phyloP scores from a whole-genome alignment of 2,113 vertebrate species.

The Gallinago media region DNA sequence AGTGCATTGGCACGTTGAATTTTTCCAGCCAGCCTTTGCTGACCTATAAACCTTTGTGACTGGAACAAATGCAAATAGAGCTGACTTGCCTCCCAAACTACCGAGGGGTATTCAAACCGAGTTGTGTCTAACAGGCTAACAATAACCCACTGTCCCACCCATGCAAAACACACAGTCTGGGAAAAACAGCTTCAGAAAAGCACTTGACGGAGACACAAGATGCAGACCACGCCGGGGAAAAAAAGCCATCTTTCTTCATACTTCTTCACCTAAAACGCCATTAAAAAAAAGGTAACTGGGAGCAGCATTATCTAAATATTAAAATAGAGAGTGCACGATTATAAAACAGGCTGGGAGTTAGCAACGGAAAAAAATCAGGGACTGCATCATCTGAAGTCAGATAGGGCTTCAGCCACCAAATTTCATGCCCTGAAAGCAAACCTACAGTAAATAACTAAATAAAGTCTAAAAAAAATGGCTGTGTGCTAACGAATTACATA shows the following conservation, averaged over 20 bases:
- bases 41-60: slow-evolving; percentile 97
- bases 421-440: slow-evolving; percentile 1
- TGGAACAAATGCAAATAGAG: slow-evolving; percentile 96
- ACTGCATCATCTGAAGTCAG: background rate
- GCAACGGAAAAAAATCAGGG: background rate
- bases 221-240: slow-evolving; percentile 1
- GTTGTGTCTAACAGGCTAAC: slow-evolving; percentile 83
- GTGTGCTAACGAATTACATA: background rate
- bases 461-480: background rate
- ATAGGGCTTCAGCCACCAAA: background rate
- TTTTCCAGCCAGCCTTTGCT: slow-evolving; percentile 88
- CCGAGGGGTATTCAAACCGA: slow-evolving; percentile 90
- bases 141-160: slow-evolving; percentile 85
- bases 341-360: background rate
- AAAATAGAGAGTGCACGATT: background rate
- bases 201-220: slow-evolving; percentile 69
- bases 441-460: background rate
- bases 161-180: slow-evolving; percentile 78
- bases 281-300: background rate
- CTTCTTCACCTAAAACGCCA: slow-evolving; percentile 19
- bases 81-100: slow-evolving; percentile 89
- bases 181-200: slow-evolving; percentile 77
- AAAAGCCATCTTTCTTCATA: slow-evolving; percentile 6
- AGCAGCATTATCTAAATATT: background rate
- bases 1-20: slow-evolving; percentile 73